Conservation (phyloP, 2,888 invertebrate genomes). For the Acronicta leporina region DNA sequence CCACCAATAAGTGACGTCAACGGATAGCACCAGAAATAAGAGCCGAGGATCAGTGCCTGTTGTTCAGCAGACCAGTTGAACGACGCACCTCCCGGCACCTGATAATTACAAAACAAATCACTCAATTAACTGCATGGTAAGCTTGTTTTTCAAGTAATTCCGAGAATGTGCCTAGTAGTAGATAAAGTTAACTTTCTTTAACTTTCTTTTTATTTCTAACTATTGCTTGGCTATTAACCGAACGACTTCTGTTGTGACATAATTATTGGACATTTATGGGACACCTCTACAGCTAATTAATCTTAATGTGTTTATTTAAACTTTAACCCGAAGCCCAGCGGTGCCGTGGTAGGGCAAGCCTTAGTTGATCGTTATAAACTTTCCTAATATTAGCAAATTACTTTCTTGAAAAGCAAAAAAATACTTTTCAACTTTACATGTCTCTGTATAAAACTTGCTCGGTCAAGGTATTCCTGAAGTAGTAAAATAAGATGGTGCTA, state of each 20-base stretch:
- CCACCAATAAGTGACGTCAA: conserved; percentile 91
- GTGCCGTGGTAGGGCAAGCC: no score
- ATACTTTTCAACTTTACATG: neutral
- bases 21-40: conserved; percentile 92
- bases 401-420: no score
- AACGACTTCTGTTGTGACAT: neutral
- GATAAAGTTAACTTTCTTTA: neutral
- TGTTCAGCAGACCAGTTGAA: conserved; percentile 90
- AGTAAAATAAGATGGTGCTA: neutral
- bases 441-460: neutral
- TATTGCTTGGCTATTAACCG: neutral
- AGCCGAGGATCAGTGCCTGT: conserved; percentile 91
- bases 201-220: conserved; percentile 1
- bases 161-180: neutral
- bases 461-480: neutral
- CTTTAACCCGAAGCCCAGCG: no score
- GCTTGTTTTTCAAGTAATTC: neutral
- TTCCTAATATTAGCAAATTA: no score
- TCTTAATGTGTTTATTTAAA: no score
- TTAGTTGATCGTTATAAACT: no score
- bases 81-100: conserved; percentile 64
- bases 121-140: neutral
- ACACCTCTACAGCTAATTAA: no score
- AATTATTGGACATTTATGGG: neutral
- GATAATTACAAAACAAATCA: neutral